Evolutionary conservation across 2,113 vertebrate genomes (phyloP).

Genomic region (Pseudonaja textilis): DNA sequence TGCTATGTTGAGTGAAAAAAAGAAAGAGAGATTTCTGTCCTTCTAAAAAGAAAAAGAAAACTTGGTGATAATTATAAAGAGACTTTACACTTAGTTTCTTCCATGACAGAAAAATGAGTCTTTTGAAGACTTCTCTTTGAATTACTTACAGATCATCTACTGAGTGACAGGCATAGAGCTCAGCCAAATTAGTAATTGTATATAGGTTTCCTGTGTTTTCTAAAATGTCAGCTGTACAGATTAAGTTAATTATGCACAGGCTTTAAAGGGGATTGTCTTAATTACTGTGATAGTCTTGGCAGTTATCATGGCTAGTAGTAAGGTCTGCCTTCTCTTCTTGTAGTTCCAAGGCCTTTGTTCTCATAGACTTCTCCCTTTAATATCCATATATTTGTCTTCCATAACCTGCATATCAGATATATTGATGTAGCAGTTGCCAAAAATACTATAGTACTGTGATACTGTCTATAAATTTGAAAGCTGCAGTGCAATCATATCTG

Average conservation of each 20-base stretch:
- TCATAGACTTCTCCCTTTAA: not conserved
- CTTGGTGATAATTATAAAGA: constrained; percentile 15
- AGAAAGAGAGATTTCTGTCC: not conserved
- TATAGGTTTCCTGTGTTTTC: not conserved
- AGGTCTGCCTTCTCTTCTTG: constrained; percentile 16
- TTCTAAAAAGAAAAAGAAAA: not conserved
- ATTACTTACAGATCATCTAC: not conserved
- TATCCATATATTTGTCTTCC: not conserved
- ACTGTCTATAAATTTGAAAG: not conserved
- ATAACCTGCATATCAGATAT: not conserved
- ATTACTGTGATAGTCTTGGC: not conserved
- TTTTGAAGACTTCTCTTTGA: not conserved
- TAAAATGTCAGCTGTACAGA: not conserved
- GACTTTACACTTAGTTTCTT: constrained; percentile 7
- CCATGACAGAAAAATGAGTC: constrained; percentile 5
- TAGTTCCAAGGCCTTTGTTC: not conserved
- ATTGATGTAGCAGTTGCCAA: not conserved
- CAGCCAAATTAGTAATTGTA: not conserved
- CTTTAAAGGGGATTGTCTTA: not conserved
- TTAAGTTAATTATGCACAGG: not conserved
- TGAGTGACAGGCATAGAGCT: not conserved
- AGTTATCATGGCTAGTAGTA: constrained; percentile 8
- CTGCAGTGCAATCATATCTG: not conserved
- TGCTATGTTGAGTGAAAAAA: not conserved
- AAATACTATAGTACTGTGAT: not conserved